Evolutionary conservation across 2,888 invertebrate species (phyloP).

Genomic region (Aethes cnicana): DNA sequence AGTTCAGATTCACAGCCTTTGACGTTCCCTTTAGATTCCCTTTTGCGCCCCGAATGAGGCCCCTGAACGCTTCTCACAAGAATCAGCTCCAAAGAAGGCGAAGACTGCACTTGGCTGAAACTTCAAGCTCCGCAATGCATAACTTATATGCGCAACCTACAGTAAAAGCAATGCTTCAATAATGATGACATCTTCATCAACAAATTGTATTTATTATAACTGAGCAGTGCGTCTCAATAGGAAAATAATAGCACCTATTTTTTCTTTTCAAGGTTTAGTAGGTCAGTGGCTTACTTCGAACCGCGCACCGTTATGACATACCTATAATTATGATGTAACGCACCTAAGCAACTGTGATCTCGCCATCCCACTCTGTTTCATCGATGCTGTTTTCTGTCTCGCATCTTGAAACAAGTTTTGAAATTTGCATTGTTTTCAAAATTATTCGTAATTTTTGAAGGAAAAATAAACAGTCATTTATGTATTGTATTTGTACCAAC

Average conservation of each 20-base stretch:
- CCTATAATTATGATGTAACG: constrained; percentile 26
- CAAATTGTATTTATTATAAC: too few species aligned
- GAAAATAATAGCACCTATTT: constrained; percentile 15
- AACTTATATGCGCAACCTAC: too few species aligned
- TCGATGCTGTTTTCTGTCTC: constrained; percentile 13
- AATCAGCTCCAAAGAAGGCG: too few species aligned
- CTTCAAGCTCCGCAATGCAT: too few species aligned
- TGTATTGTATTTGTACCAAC: constrained; percentile 3
- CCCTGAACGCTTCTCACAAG: too few species aligned
- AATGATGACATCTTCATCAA: too few species aligned
- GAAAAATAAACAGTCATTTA: constrained; percentile 9
- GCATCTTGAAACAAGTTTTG: constrained; percentile 24
- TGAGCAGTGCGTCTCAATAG: neutral
- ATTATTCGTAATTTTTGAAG: constrained; percentile 13
- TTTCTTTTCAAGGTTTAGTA: constrained; percentile 29
- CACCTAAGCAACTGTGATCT: constrained; percentile 13
- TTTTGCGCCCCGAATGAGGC: too few species aligned
- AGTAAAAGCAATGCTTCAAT: too few species aligned
- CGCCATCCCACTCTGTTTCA: constrained; percentile 20
- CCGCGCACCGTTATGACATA: constrained; percentile 31
- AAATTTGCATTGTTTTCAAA: constrained; percentile 26
- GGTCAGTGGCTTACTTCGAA: constrained; percentile 29
- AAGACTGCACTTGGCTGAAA: too few species aligned
- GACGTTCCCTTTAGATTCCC: too few species aligned
- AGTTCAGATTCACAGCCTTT: too few species aligned